phyloP scores from a whole-genome alignment of 2,113 vertebrate species.

The Mugil cephalus region DNA sequence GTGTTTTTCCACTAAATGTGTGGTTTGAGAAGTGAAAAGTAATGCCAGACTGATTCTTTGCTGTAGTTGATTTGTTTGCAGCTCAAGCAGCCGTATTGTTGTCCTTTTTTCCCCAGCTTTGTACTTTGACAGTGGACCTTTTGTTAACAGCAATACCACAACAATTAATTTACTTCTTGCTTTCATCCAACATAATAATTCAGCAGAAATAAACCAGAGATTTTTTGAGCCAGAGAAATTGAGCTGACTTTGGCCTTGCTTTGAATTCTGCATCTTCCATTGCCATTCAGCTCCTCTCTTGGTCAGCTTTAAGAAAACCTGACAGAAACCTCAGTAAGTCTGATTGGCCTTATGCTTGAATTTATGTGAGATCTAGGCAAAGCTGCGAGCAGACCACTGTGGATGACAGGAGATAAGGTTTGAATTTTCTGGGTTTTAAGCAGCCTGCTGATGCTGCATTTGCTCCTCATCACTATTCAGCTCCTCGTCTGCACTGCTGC shows the following conservation, averaged over 20 bases:
- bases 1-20: too few species aligned
- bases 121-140: conserved; percentile 25
- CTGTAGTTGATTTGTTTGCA: background rate
- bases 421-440: conserved; percentile 36
- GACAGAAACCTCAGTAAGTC: conserved; percentile 38
- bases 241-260: conserved; percentile 34
- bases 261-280: conserved; percentile 38
- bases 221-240: conserved; percentile 39
- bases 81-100: background rate
- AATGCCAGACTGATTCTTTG: background rate
- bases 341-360: conserved; percentile 35
- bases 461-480: conserved; percentile 57
- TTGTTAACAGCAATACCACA: conserved; percentile 9
- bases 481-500: conserved; percentile 14
- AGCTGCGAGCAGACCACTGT: conserved; percentile 20
- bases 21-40: too few species aligned
- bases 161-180: conserved; percentile 6
- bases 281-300: conserved; percentile 30
- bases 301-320: conserved; percentile 27
- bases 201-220: conserved; percentile 33
- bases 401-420: conserved; percentile 30
- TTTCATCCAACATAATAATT: conserved; percentile 27
- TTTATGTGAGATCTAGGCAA: conserved; percentile 44
- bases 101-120: conserved; percentile 4
- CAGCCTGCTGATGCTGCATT: conserved; percentile 56